Evolutionary conservation across 2,888 invertebrate genomes (phyloP).

Genomic region (Biston betularia): DNA sequence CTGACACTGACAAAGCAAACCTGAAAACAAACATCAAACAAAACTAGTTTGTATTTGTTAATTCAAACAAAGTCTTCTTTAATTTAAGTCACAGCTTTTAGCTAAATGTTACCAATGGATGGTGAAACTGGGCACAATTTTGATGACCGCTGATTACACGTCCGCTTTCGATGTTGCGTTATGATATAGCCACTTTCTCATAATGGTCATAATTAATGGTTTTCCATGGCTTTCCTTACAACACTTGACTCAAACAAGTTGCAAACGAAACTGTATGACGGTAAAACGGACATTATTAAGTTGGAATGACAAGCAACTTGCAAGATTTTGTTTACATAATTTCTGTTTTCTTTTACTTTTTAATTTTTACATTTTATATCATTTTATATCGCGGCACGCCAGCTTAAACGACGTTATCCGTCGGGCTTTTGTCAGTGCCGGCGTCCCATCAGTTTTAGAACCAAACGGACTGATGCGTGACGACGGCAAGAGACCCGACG

Average conservation of each 20-base stretch:
- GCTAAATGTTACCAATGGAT: conserved; percentile 4
- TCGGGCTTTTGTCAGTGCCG: no score
- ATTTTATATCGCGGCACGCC: no score
- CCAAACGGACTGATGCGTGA: no score
- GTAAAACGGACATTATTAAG: background rate
- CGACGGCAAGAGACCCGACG: no score
- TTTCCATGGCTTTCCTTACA: conserved; percentile 51
- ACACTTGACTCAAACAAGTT: conserved; percentile 12
- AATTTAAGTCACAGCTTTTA: background rate
- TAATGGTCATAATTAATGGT: conserved; percentile 50
- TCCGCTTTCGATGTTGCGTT: conserved; percentile 46
- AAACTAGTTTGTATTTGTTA: no score
- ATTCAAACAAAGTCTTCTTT: no score
- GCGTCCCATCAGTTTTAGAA: no score
- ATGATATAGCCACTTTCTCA: conserved; percentile 49
- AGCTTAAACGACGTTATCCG: no score
- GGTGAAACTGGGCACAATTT: conserved; percentile 35
- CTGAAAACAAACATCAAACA: no score
- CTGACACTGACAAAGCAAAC: no score
- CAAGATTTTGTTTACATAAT: background rate
- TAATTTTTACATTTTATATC: no score
- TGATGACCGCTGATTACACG: conserved; percentile 38
- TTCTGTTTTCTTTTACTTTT: no score
- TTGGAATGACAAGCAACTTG: background rate
- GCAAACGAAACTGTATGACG: conserved; percentile 7